Evolutionary conservation across 2,888 invertebrate species (phyloP), one percentile per base, ranked within the genome.

Genomic region (Lissocephala sabroskyi): DNA sequence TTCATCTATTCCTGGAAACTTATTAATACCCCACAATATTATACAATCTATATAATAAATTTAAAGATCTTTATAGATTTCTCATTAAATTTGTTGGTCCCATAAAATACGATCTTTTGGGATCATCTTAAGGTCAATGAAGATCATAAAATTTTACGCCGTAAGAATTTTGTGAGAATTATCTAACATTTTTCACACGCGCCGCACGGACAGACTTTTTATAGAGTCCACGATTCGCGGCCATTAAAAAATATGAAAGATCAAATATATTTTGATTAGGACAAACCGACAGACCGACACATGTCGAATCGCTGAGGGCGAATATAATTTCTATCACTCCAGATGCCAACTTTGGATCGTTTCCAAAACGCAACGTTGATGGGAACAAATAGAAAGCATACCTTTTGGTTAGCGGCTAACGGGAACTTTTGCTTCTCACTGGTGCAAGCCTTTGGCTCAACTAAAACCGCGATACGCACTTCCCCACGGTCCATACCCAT

Each of bases 401-500:
- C 41, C 41, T 28, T 28, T 41, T 14, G 10, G 33, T 1, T 28
- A 28, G 11, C 14, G 10, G 36, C 18, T 4, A 14, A 35, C 35
- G 35, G 14, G 13, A 7, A 41, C 29, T n/a, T 26, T 47, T 43
- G 75, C 60, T 77, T 73, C 65, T 77, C 59, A 71, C 80, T 77
- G 79, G 36, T 60, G 62, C 63, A 67, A 78, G 78, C 70, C 73
- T 79, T 70, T 73, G 70, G 77, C 77, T 80, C 73, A 62, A 78
- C 78, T 78, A 66, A 78, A 79, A 55, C 50, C 52, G 41, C 50
- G 66, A 52, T 52, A 67, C 64, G 64, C 67, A 63, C 67, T 61
- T 50, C 56, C 26, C 30, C 5, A 7, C 23, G 23, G 23, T 41
- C 32, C 37, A 23, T 23, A 23, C 23, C 23, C 23, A 23, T 40